Evolutionary conservation across 2,113 vertebrate species (phyloP), one percentile per base, ranked within the genome.

Genomic region (Rana temporaria): DNA sequence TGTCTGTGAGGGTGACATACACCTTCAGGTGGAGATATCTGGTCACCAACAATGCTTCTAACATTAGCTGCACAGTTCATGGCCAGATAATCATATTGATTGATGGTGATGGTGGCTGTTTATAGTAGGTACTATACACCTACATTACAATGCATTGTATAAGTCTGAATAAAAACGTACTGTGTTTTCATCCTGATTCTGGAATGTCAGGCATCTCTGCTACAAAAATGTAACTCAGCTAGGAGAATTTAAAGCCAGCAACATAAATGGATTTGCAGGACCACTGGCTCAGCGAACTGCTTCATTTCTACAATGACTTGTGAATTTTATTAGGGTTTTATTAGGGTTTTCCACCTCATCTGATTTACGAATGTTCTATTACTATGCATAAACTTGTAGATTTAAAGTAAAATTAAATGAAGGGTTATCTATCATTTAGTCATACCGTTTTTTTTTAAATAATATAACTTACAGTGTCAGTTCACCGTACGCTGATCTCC

Each of bases 311-410:
- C 4, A 24, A 22, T n/a, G 26, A n/a, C 24, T 5, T 64, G 11
- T 24, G 62, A 64, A 26, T 64, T 57, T 73, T 34, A 59, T 59
- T 26, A 15, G 70, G 53, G 52, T 64, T 57, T 73, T 34, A 59
- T 59, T 26, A 15, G 70, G 53, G 52, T 19, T 59, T 16, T 42
- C 2, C 22, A 26, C 24, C 62, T 64, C 7, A 19, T 26, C 22
- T n/a, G 18, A 2, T 55, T 72, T 26, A 52, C 26, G 8, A 57
- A 24, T 26, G 2, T 57, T 24, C 9, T 48, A 9, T 48, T 48
- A 8, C 42, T 48, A 48, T 9, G 9, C 9, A 6, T 12, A 48
- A 48, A 12, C 12, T 48, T 6, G 42, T 38, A 38, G 34, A 38
- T 48, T 12, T 48, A 48, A 48, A 48, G 42, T 48, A 48, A 48